Percentiles rank a stretch among this genome's conserved stretches.
Evolutionary conservation across 2,113 vertebrate species (phyloP).

Genomic region (Melanocharis versteri): DNA sequence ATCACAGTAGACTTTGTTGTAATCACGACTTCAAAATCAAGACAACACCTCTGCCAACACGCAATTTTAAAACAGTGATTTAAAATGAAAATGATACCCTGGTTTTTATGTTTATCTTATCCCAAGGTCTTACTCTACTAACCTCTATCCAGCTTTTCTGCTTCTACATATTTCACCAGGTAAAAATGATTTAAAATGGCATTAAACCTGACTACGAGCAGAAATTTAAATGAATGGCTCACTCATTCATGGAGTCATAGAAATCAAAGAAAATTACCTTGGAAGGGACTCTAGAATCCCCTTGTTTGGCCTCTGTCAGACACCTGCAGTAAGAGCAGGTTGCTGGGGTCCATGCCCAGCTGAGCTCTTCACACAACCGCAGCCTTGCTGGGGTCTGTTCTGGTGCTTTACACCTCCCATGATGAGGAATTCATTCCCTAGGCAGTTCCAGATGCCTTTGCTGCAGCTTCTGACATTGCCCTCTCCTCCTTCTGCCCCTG

Average conservation of each 20-base stretch:
- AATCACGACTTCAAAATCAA: slow-evolving; percentile 1
- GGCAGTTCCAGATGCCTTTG: background rate
- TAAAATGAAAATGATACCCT: slow-evolving; percentile 41
- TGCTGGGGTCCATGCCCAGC: background rate
- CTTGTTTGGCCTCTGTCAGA: background rate
- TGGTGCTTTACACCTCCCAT: background rate
- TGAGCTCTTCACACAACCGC: background rate
- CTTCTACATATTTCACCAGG: slow-evolving; percentile 26
- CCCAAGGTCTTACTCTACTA: slow-evolving; percentile 19
- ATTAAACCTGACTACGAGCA: slow-evolving; percentile 1
- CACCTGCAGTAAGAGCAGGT: background rate
- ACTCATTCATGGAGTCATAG: background rate
- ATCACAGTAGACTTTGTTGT: background rate
- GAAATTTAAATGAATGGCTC: slow-evolving; percentile 42
- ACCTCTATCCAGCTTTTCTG: slow-evolving; percentile 45
- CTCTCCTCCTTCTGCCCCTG: background rate
- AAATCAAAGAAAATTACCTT: background rate
- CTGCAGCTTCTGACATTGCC: background rate
- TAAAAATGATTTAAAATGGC: slow-evolving; percentile 26
- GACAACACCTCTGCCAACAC: background rate
- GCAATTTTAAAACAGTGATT: slow-evolving; percentile 37
- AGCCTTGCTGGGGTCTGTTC: rapidly evolving
- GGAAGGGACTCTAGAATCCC: background rate
- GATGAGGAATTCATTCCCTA: background rate
- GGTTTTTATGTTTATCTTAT: slow-evolving; percentile 16